phyloP scores from a whole-genome alignment of 2,797 vertebrate species.

The Champsocephalus esox region DNA sequence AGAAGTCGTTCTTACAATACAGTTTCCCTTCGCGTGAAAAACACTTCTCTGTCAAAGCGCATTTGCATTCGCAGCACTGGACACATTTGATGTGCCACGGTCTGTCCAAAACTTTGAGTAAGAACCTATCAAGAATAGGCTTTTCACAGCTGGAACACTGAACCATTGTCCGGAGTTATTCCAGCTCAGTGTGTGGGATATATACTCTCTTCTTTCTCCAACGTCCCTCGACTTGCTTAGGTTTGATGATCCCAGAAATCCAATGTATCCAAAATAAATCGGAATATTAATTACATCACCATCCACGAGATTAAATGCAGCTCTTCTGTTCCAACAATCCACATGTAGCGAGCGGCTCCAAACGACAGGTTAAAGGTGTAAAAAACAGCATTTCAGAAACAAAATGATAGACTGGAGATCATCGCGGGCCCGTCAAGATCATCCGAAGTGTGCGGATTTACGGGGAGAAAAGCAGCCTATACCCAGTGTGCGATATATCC shows the following conservation, averaged over 20 bases:
- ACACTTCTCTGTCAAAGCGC: constrained; percentile 94
- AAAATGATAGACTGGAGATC: constrained; percentile 40
- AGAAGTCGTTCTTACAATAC: constrained; percentile 97
- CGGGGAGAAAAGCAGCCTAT: neutral
- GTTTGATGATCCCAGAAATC: constrained; percentile 60
- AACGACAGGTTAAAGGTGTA: constrained; percentile 18
- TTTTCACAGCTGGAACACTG: constrained; percentile 90
- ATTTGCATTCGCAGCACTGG: constrained; percentile 95
- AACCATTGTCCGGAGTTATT: constrained; percentile 77
- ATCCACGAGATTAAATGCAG: constrained; percentile 34
- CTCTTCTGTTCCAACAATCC: constrained; percentile 68
- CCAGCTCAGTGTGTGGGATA: constrained; percentile 25
- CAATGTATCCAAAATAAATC: constrained; percentile 60
- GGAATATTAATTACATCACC: constrained; percentile 44
- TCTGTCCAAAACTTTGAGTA: constrained; percentile 95
- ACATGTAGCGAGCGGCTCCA: constrained; percentile 48
- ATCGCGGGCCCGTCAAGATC: constrained; percentile 33
- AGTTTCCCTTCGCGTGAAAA: constrained; percentile 95
- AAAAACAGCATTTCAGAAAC: constrained; percentile 51
- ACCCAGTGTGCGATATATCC: constrained; percentile 35
- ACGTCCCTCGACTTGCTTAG: constrained; percentile 19
- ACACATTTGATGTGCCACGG: constrained; percentile 97
- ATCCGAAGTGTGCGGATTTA: constrained; percentile 40
- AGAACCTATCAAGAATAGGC: constrained; percentile 93
- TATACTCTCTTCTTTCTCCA: constrained; percentile 67